Conservation (phyloP, 37 sponge, comb jelly and placozoan species). For the Bolinopsis microptera region DNA sequence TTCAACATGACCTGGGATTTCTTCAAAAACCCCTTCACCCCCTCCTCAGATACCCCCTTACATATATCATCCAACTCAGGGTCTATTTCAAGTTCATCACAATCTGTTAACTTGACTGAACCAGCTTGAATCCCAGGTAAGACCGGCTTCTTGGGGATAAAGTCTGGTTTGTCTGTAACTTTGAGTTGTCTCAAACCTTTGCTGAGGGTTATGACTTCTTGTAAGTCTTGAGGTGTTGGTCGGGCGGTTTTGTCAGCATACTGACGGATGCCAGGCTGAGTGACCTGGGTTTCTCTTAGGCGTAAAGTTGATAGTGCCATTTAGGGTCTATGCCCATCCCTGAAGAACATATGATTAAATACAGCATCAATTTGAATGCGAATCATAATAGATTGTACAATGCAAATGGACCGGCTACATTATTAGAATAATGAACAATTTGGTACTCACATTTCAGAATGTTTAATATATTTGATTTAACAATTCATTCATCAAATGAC, state of each 20-base stretch:
- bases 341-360: no score
- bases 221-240: constrained; percentile 10
- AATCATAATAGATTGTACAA: no score
- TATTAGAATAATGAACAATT: no score
- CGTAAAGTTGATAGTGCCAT: constrained; percentile 1
- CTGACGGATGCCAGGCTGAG: constrained; percentile 11
- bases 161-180: background rate
- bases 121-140: background rate
- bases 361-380: no score
- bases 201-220: constrained; percentile 10
- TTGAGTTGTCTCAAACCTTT: background rate
- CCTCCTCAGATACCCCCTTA: background rate
- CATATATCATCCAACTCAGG: constrained; percentile 18
- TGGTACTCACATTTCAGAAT: no score
- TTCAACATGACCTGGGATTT: constrained; percentile 47
- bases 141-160: constrained; percentile 6
- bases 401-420: no score
- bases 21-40: background rate
- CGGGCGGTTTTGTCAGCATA: constrained; percentile 32
- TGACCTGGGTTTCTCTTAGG: constrained; percentile 30
- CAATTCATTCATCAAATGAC: no score
- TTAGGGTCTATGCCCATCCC: background rate
- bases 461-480: no score
- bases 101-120: background rate
- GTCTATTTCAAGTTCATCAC: background rate